phyloP scores from a whole-genome alignment of 2,797 vertebrate genomes.

The Anguilla anguilla region DNA sequence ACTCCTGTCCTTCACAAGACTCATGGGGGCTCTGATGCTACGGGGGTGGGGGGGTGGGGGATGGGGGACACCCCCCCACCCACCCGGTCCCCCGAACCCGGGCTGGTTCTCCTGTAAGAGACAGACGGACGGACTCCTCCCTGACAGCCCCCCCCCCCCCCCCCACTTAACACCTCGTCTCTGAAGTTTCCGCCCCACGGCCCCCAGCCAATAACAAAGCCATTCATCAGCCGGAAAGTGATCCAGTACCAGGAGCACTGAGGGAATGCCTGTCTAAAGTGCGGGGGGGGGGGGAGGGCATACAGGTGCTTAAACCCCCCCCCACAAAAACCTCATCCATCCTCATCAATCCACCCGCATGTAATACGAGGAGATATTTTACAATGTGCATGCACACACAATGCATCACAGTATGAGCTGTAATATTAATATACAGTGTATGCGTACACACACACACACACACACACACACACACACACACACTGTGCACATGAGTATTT shows the following conservation, averaged over 20 bases:
- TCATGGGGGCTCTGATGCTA: slow-evolving; percentile 13
- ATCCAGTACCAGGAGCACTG: slow-evolving; percentile 30
- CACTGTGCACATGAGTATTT: neutral
- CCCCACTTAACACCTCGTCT: slow-evolving; percentile 36
- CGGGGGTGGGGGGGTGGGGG: neutral
- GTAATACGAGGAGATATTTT: slow-evolving; percentile 9
- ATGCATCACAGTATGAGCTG: neutral
- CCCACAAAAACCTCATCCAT: neutral
- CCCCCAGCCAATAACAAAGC: slow-evolving; percentile 34
- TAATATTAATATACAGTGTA: neutral
- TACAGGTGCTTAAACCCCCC: neutral
- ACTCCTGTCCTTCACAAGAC: slow-evolving; percentile 35
- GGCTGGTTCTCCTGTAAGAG: neutral
- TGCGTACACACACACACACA: neutral
- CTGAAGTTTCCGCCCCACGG: slow-evolving; percentile 9
- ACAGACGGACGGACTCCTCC: neutral
- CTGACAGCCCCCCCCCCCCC: slow-evolving; percentile 6
- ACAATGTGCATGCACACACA: neutral
- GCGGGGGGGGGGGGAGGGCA: neutral
- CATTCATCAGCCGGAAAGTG: slow-evolving; percentile 30
- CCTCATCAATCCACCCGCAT: slow-evolving; percentile 1
- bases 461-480: neutral
- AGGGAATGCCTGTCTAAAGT: neutral
- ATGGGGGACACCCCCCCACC: neutral
- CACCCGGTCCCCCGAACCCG: no score